phyloP scores from a whole-genome alignment of 1,140 invertebrate species.

The Marisa cornuarietis region DNA sequence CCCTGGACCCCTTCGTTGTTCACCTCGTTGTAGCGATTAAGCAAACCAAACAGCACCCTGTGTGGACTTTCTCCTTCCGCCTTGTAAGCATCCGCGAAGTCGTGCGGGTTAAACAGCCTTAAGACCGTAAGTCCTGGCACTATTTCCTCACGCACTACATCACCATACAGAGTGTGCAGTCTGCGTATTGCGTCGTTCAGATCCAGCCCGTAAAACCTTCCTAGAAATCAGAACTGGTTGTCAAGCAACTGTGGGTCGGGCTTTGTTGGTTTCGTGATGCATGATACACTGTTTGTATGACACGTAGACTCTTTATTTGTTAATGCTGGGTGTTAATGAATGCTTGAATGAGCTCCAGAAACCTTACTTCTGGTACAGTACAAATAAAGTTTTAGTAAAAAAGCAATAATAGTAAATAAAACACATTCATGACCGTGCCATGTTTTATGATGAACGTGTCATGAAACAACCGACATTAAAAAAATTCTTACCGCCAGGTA shows the following conservation, averaged over 20 bases:
- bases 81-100: conserved; percentile 23
- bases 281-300: no score
- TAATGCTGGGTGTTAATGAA: no score
- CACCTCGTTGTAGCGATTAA: conserved; percentile 25
- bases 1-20: conserved; percentile 25
- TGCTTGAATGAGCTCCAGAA: no score
- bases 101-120: conserved; percentile 14
- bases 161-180: conserved; percentile 17
- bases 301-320: no score
- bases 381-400: no score
- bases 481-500: conserved; percentile 18
- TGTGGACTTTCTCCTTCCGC: conserved; percentile 26
- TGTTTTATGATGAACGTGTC: background rate
- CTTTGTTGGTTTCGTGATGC: no score
- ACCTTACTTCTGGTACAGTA: no score
- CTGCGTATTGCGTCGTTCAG: conserved; percentile 22
- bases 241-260: no score
- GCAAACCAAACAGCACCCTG: conserved; percentile 23
- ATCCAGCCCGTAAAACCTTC: conserved; percentile 25
- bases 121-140: conserved; percentile 25
- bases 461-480: background rate
- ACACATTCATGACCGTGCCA: background rate
- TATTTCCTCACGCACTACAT: conserved; percentile 28
- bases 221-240: background rate
- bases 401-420: no score